These are phyloP conservation scores for Neodon shergylaensis DNA, from an alignment of 2,113 vertebrate genomes.

Conservation along the genomic window DNA sequence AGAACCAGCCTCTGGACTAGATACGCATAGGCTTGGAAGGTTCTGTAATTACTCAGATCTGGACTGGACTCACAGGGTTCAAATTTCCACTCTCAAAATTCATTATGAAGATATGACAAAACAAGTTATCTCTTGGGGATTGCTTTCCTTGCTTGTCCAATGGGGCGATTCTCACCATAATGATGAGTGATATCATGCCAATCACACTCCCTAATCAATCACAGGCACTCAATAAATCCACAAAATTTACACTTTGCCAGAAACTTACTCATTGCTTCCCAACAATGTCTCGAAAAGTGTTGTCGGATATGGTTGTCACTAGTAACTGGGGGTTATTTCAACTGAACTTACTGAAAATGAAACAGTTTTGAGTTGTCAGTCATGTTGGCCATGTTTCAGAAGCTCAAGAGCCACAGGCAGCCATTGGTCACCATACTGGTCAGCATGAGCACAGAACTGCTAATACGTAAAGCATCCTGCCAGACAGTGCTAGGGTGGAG, in stretches of 20 bases:
- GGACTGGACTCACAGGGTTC: not conserved
- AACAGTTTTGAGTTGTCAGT: not conserved
- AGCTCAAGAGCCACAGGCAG: not conserved
- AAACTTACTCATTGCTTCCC: conserved; percentile 2
- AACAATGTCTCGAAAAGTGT: not conserved
- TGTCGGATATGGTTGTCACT: not conserved
- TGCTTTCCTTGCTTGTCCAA: conserved; percentile 16
- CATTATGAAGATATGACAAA: not conserved
- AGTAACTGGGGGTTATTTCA: not conserved
- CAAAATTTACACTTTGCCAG: not conserved
- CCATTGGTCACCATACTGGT: not conserved
- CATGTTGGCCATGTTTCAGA: not conserved
- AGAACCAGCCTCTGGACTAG: not conserved
- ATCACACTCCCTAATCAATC: not conserved
- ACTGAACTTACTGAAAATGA: conserved; percentile 44
- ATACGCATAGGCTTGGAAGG: not conserved
- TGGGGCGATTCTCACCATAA: not conserved
- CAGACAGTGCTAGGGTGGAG: not conserved
- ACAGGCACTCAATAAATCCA: not conserved
- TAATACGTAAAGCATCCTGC: not conserved
- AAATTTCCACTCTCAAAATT: not conserved
- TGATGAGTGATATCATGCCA: not conserved
- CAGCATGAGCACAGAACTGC: not conserved
- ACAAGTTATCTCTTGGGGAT: not conserved
- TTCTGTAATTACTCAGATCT: not conserved